These are phyloP conservation scores for Aphelinus certus DNA, from an alignment of 1,140 invertebrate species.

Conservation along the genomic window DNA sequence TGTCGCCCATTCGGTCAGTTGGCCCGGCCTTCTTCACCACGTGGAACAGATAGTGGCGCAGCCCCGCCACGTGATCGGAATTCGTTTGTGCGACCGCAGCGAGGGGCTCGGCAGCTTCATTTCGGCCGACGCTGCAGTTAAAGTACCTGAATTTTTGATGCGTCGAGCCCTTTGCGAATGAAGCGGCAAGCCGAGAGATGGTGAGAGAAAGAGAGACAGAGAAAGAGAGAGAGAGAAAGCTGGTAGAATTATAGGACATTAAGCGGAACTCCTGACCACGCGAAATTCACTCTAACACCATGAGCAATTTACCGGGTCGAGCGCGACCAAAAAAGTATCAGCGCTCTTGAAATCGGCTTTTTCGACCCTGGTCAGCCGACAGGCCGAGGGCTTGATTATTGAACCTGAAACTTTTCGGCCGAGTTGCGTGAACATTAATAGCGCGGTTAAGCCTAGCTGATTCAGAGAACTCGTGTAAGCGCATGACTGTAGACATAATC, in stretches of 20 bases:
- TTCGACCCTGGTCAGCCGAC: not conserved
- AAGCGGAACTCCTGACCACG: constrained; percentile 15
- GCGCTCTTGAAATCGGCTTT: not conserved
- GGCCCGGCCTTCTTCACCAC: not conserved
- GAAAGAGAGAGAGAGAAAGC: not conserved
- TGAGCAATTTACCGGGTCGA: too few species aligned
- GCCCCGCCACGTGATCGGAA: constrained; percentile 15
- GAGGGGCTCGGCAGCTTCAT: not conserved
- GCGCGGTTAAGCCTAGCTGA: too few species aligned
- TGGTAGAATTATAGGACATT: constrained; percentile 12
- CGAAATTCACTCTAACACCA: not conserved
- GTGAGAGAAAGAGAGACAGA: too few species aligned
- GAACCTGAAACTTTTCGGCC: not conserved
- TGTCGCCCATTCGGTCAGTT: not conserved
- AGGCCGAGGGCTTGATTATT: not conserved
- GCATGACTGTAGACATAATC: too few species aligned
- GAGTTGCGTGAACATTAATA: too few species aligned
- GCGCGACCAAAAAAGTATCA: not conserved
- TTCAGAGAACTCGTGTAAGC: too few species aligned
- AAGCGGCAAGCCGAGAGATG: not conserved
- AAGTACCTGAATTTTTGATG: constrained; percentile 23
- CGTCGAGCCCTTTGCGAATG: not conserved
- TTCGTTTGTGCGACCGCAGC: constrained; percentile 4
- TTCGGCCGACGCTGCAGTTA: constrained; percentile 10
- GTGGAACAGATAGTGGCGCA: not conserved